phyloP scores from a whole-genome alignment of 2,113 vertebrate species.

The Salvelinus sp. region DNA sequence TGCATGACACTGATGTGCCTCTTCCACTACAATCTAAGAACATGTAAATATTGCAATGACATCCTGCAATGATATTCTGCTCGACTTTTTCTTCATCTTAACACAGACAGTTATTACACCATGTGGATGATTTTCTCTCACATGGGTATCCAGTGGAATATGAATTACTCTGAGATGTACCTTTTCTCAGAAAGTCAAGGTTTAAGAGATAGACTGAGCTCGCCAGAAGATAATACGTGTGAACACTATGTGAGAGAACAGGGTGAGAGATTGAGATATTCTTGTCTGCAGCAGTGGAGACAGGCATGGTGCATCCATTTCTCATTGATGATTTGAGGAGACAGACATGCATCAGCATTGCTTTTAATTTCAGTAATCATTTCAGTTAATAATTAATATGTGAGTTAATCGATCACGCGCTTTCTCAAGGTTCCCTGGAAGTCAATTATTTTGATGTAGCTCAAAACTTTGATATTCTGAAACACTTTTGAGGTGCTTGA shows the following conservation, averaged over 20 bases:
- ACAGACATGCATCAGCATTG: constrained; percentile 21
- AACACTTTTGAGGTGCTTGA: not conserved
- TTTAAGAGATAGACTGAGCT: not conserved
- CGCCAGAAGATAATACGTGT: constrained; percentile 4
- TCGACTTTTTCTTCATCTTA: constrained; percentile 12
- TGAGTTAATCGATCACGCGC: constrained; percentile 11
- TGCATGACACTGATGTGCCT: no score
- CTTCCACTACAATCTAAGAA: no score
- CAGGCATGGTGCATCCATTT: not conserved
- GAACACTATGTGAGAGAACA: not conserved
- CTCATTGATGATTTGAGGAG: constrained; percentile 8
- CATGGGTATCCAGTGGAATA: not conserved
- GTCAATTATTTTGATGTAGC: constrained; percentile 18
- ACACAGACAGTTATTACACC: not conserved
- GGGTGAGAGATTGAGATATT: not conserved
- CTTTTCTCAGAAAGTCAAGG: not conserved
- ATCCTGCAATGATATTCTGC: no score
- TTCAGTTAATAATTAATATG: constrained; percentile 10
- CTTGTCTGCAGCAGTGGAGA: constrained; percentile 15
- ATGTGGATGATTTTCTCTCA: not conserved
- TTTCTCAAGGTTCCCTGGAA: constrained; percentile 18
- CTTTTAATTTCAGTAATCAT: constrained; percentile 10
- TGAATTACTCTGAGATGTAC: not conserved
- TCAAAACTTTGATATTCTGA: constrained; percentile 11
- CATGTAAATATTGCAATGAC: no score